Evolutionary conservation across 2,113 vertebrate species (phyloP), one percentile per base, ranked within the genome.

Genomic region (Tringa solitaria): DNA sequence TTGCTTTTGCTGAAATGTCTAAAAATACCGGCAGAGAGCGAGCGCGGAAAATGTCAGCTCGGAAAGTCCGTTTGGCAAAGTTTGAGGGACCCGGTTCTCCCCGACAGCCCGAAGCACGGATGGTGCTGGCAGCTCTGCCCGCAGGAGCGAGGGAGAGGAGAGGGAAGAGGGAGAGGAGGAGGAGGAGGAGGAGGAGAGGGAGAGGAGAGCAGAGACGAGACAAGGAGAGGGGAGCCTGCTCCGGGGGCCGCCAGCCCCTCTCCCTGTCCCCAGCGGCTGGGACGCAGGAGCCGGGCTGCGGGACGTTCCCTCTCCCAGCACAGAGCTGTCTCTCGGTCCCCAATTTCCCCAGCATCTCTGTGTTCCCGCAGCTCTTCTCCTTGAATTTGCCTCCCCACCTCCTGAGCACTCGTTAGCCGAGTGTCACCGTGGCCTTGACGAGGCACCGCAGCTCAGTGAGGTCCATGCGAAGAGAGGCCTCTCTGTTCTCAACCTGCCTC

Each of bases 1-100:
- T 87, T 84, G 89, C 93, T 94, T 96, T 81, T 95, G 92, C 95
- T 95, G 90, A 72, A 91, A 85, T 51, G 70, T 75, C 96, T 95
- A 95, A 92, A 94, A 96, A 96, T 96, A 95, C 80, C 64, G 14
- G 60, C 65, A 28, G 96, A 3, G 48, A 90, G 86, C 12, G 14
- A 56, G 91, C 61, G 12, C 12, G 86, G 96, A 96, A 96, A 92
- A 80, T 88, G 72, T 79, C 86, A 60, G 67, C 85, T 28, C 8
- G 53, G 75, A 41, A 11, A 10, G 86, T 59, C 35, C 33, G 48
- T 60, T 68, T 86, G 89, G 91, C 77, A 19, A 46, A 30, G 51
- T 33, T 50, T 10, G 21, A 6, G 8, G 76, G 39, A 56, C 50
- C 65, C 0, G 32, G 11, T 14, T 17, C 1, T 5, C 3, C 30